These are phyloP conservation scores for Candoia aspera DNA, from an alignment of 2,113 vertebrate species.

Conservation along the genomic window DNA sequence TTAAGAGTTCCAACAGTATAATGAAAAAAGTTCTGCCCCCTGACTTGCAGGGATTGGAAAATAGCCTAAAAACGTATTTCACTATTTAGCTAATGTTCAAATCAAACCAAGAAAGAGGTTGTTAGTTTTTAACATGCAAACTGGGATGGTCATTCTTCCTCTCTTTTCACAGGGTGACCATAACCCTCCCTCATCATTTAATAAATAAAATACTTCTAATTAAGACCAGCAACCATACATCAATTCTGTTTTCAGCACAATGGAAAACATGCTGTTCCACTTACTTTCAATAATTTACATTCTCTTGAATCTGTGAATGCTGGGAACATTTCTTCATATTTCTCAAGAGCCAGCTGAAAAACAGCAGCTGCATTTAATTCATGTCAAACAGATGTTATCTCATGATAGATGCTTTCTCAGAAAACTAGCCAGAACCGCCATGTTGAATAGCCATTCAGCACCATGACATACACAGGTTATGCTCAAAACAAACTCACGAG, in stretches of 20 bases:
- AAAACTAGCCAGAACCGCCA: background rate
- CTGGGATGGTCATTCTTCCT: background rate
- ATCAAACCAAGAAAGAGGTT: background rate
- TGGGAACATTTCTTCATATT: constrained; percentile 98
- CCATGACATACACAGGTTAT: background rate
- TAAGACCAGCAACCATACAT: background rate
- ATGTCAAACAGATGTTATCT: rapidly evolving
- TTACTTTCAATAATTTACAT: constrained; percentile 96
- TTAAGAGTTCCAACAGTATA: background rate
- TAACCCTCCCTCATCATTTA: background rate
- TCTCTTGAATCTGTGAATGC: constrained; percentile 97
- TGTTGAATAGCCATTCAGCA: background rate
- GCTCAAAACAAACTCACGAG: background rate
- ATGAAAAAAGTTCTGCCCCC: background rate
- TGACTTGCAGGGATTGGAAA: background rate
- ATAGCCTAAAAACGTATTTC: background rate
- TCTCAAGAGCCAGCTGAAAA: constrained; percentile 91
- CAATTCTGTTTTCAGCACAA: background rate
- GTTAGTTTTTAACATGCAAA: background rate
- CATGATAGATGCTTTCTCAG: background rate
- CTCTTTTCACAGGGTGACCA: background rate
- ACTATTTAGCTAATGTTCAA: background rate
- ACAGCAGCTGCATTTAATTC: background rate
- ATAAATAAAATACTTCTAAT: background rate
- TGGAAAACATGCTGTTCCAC: background rate